Conservation (phyloP, 1,140 invertebrate species). For the Drusus annulatus region DNA sequence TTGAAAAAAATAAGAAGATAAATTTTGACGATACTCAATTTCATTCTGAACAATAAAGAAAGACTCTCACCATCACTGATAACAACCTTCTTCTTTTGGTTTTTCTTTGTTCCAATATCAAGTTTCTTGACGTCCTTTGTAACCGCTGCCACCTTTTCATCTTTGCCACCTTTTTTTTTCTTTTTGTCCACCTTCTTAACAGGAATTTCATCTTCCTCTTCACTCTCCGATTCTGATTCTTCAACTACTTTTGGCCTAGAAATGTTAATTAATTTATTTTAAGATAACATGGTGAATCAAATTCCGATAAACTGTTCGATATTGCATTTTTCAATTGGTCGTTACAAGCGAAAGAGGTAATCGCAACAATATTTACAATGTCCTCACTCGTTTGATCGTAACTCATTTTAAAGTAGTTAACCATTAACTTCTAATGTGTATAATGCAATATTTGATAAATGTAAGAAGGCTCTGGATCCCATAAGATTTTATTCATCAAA, state of each 20-base stretch:
- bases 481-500: too few species aligned
- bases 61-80: slow-evolving; percentile 64
- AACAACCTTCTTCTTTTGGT: slow-evolving; percentile 67
- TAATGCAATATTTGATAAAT: too few species aligned
- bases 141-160: slow-evolving; percentile 68
- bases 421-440: too few species aligned
- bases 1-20: too few species aligned
- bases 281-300: not conserved
- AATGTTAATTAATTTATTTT: slow-evolving; percentile 53
- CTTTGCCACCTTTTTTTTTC: slow-evolving; percentile 71
- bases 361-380: too few species aligned
- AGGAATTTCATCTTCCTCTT: slow-evolving; percentile 68
- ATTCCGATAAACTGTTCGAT: not conserved
- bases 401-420: too few species aligned
- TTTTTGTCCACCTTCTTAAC: slow-evolving; percentile 63
- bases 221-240: slow-evolving; percentile 67
- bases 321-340: too few species aligned
- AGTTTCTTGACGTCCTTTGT: slow-evolving; percentile 71
- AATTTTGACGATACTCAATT: too few species aligned
- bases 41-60: not conserved
- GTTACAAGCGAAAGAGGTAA: too few species aligned
- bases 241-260: slow-evolving; percentile 63
- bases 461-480: too few species aligned
- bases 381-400: too few species aligned
- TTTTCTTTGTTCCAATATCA: slow-evolving; percentile 68